Conservation (phyloP, 2,888 invertebrate genomes). For the Drosophila merina region DNA sequence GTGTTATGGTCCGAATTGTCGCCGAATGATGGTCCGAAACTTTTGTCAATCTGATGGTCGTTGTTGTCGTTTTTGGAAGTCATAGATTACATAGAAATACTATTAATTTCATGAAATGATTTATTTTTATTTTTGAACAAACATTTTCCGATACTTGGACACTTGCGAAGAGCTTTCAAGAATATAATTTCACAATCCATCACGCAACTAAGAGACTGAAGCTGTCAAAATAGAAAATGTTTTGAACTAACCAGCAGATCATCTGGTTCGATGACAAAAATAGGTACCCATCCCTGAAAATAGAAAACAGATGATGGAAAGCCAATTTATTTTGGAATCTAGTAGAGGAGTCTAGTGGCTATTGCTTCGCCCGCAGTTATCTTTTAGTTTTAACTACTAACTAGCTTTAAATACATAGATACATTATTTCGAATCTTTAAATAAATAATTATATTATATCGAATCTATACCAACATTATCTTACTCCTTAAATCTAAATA, state of each 20-base stretch:
- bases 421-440: too few relatives aligned
- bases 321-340: too few relatives aligned
- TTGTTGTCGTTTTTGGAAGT: too few relatives aligned
- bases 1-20: conserved; percentile 27
- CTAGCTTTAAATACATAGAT: neutral
- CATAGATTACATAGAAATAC: too few relatives aligned
- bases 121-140: too few relatives aligned
- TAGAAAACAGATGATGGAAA: neutral
- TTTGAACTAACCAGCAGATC: neutral
- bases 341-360: too few relatives aligned
- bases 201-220: neutral
- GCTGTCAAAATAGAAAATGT: neutral
- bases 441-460: too few relatives aligned
- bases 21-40: conserved; percentile 43
- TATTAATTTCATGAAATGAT: too few relatives aligned
- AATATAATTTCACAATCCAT: neutral
- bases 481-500: neutral
- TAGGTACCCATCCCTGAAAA: neutral
- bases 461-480: too few relatives aligned
- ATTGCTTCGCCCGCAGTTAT: too few relatives aligned
- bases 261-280: neutral
- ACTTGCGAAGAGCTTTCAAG: neutral
- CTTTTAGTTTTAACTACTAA: too few relatives aligned
- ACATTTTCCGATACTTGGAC: too few relatives aligned
- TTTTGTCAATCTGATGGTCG: conserved; percentile 5